Evolutionary conservation across 1,140 invertebrate species (phyloP).

Genomic region (Lucilia sericata): DNA sequence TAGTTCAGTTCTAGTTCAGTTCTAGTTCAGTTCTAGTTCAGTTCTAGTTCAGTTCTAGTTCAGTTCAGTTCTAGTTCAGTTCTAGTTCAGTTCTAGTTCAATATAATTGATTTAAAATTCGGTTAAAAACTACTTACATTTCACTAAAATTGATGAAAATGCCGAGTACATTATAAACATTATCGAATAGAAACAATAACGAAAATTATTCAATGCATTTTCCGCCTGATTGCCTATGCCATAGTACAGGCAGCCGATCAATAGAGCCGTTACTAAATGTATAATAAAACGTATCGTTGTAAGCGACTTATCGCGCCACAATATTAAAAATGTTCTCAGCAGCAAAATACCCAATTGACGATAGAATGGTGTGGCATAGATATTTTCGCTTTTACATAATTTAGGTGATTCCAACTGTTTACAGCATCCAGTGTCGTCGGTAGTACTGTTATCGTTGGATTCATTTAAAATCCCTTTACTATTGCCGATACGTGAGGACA

Average conservation of each 20-base stretch:
- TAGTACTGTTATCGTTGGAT: conserved; percentile 9
- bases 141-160: conserved; percentile 86
- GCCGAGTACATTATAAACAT: conserved; percentile 90
- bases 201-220: conserved; percentile 80
- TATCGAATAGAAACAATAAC: conserved; percentile 83
- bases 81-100: too few relatives aligned
- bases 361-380: conserved; percentile 74
- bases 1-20: too few relatives aligned
- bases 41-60: too few relatives aligned
- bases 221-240: conserved; percentile 83
- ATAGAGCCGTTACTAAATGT: conserved; percentile 80
- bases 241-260: conserved; percentile 84
- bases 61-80: too few relatives aligned
- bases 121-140: conserved; percentile 77
- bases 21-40: too few relatives aligned
- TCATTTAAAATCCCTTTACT: conserved; percentile 48
- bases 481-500: conserved; percentile 57
- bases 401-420: conserved; percentile 59
- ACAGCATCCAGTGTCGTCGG: conserved; percentile 50
- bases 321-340: conserved; percentile 73
- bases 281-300: conserved; percentile 82
- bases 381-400: conserved; percentile 61
- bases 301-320: conserved; percentile 70
- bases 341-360: conserved; percentile 77
- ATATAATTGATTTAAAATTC: too few relatives aligned